A percentile compares a stretch with the other conserved stretches of the same genome.
Evolutionary conservation across 2,113 vertebrate species (phyloP).

Genomic region (Arenaria interpres): DNA sequence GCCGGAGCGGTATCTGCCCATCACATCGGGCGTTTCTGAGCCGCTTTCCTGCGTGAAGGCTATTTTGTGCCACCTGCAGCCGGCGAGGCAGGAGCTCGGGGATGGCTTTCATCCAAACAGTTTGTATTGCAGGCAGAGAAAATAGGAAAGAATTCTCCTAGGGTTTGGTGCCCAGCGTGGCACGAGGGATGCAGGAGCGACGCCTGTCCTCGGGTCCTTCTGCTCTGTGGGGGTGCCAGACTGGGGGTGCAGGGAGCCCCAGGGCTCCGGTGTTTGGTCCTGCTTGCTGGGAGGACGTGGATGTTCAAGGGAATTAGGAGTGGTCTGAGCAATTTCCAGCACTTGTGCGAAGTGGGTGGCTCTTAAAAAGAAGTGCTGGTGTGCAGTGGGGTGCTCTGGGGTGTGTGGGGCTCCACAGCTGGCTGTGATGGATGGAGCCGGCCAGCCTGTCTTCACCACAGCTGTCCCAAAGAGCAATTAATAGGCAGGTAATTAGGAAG

Average conservation of each 20-base stretch:
- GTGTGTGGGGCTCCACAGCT: neutral
- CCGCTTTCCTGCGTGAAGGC: neutral
- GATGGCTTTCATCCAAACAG: accelerated
- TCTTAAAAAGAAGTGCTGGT: neutral
- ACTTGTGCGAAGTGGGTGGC: neutral
- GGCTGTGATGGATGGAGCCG: neutral
- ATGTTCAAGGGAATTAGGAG: neutral
- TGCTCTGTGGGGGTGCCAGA: neutral
- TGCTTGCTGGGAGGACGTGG: accelerated
- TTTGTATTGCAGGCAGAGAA: accelerated
- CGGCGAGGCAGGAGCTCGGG: neutral
- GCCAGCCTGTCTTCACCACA: neutral
- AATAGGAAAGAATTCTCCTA: neutral
- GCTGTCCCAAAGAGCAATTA: neutral
- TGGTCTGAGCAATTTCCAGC: neutral
- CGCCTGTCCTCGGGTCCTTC: neutral
- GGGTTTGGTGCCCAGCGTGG: neutral
- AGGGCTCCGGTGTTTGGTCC: neutral
- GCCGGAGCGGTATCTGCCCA: neutral
- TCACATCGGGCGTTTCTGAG: accelerated
- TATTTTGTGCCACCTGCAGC: neutral
- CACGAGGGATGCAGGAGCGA: accelerated
- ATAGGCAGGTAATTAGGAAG: neutral
- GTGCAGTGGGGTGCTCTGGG: neutral
- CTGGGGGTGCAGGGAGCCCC: neutral